Evolutionary conservation across 1,140 invertebrate genomes (phyloP).

Genomic region (Varroa destructor): DNA sequence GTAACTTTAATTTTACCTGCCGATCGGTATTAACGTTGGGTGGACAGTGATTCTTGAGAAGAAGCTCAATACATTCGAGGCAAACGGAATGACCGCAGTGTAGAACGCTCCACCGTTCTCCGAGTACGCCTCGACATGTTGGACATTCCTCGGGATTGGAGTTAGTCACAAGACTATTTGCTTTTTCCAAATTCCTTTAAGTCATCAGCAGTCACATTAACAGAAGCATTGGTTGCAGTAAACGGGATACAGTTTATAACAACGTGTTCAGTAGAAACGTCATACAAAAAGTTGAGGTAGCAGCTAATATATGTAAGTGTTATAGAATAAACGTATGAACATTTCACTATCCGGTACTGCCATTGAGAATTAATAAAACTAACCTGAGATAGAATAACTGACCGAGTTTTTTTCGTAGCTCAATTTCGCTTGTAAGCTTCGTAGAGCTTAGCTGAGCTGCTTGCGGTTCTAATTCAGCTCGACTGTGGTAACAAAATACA

Average conservation of each 20-base stretch:
- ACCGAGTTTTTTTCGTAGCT: constrained; percentile 15
- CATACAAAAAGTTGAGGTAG: too few species aligned
- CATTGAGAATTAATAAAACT: not conserved
- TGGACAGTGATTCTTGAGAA: constrained; percentile 40
- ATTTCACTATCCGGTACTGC: too few species aligned
- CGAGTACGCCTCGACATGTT: constrained; percentile 50
- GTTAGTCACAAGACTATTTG: constrained; percentile 40
- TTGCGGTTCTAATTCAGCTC: constrained; percentile 6
- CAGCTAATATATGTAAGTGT: too few species aligned
- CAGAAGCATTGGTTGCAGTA: constrained; percentile 38
- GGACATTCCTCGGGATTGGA: constrained; percentile 54
- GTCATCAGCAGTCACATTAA: constrained; percentile 35
- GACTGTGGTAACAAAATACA: not conserved
- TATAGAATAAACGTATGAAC: too few species aligned
- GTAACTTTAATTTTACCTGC: not conserved
- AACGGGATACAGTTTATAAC: constrained; percentile 38
- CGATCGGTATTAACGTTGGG: not conserved
- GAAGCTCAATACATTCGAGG: constrained; percentile 47
- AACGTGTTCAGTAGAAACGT: too few species aligned
- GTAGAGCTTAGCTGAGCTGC: not conserved
- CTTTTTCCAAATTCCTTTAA: constrained; percentile 43
- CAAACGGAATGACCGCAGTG: constrained; percentile 57
- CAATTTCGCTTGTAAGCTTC: not conserved
- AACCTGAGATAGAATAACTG: constrained; percentile 18
- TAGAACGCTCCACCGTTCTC: constrained; percentile 51